Conservation (phyloP, 1,140 invertebrate genomes). For the Polypedilum vanderplanki region DNA sequence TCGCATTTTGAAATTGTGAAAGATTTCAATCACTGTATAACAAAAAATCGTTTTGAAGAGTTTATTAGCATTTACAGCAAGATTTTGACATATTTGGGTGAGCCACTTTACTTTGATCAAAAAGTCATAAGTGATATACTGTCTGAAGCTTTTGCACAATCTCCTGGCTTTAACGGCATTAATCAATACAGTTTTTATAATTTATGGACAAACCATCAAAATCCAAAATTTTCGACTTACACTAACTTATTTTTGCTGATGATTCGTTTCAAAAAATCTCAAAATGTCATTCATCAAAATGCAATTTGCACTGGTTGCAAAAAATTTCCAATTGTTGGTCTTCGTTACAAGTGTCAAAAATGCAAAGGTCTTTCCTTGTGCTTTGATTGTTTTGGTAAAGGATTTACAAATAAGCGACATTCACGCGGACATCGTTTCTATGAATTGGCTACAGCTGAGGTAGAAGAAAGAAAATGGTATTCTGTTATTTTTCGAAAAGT, state of each 20-base stretch:
- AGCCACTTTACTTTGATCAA: conserved; percentile 38
- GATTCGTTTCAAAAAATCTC: conserved; percentile 41
- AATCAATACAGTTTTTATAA: conserved; percentile 38
- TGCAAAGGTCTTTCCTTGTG: conserved; percentile 40
- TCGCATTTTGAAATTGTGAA: conserved; percentile 38
- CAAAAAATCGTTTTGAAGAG: conserved; percentile 39
- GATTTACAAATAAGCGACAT: conserved; percentile 36
- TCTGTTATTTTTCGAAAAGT: neutral
- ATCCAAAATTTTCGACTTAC: conserved; percentile 39
- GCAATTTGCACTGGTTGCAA: conserved; percentile 36
- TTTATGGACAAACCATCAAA: conserved; percentile 38
- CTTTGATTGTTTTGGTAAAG: conserved; percentile 39
- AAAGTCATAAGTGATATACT: conserved; percentile 38
- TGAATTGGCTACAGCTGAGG: conserved; percentile 39
- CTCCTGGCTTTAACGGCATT: conserved; percentile 36
- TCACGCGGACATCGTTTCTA: conserved; percentile 39
- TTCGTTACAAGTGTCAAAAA: conserved; percentile 41
- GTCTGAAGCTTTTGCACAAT: conserved; percentile 39
- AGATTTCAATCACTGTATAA: conserved; percentile 37
- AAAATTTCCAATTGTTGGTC: conserved; percentile 38
- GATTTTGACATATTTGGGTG: conserved; percentile 38
- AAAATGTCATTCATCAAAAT: conserved; percentile 40
- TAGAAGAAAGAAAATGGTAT: neutral
- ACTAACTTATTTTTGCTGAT: conserved; percentile 39
- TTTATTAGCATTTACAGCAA: conserved; percentile 38